Evolutionary conservation across 2,797 vertebrate genomes (phyloP).

Genomic region (Neostethus bicornis): DNA sequence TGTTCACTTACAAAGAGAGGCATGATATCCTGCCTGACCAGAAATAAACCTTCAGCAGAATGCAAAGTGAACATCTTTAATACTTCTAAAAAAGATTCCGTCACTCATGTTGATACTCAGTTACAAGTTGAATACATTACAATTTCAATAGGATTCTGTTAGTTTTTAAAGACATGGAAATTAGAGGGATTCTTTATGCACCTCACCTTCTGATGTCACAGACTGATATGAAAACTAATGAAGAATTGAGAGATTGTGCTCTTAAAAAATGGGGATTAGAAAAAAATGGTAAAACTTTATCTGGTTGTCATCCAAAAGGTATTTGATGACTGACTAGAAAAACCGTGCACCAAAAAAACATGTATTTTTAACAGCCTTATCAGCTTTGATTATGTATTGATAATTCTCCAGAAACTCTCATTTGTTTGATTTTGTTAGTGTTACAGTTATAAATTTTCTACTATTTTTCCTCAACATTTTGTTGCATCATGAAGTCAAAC

Average conservation of each 20-base stretch:
- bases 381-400: no score
- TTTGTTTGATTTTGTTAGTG: no score
- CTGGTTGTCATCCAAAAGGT: neutral
- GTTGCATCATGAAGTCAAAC: no score
- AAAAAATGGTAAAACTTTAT: neutral
- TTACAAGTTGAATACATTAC: neutral
- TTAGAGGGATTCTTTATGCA: neutral
- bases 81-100: neutral
- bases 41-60: slow-evolving; percentile 56
- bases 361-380: slow-evolving; percentile 6
- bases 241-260: neutral
- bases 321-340: neutral
- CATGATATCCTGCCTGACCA: slow-evolving; percentile 18
- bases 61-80: slow-evolving; percentile 33
- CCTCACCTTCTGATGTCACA: neutral
- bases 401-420: no score
- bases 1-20: slow-evolving; percentile 15
- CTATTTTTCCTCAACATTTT: no score
- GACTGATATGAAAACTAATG: neutral
- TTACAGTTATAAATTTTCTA: no score
- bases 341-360: neutral
- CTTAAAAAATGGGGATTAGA: neutral
- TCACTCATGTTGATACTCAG: neutral
- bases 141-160: neutral
- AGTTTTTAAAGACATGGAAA: neutral